Evolutionary conservation across 1,140 invertebrate genomes (phyloP).

Genomic region (Delia radicum): DNA sequence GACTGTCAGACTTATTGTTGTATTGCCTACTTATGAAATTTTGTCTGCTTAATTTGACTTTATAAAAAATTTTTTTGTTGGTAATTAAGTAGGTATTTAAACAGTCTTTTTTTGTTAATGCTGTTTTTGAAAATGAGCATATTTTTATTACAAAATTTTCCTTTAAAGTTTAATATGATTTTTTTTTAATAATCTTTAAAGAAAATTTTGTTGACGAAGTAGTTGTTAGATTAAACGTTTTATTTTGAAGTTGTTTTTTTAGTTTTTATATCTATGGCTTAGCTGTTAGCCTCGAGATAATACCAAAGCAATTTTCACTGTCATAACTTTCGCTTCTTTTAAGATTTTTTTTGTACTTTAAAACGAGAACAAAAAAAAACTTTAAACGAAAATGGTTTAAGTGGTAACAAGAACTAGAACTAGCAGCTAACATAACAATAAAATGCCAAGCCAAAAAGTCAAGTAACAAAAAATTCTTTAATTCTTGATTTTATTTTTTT

Average conservation of each 20-base stretch:
- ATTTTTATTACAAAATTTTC: no score
- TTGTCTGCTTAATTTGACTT: slow-evolving; percentile 10
- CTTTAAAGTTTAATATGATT: no score
- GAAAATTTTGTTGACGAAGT: no score
- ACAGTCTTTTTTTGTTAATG: not conserved
- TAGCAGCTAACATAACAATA: not conserved
- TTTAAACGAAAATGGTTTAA: not conserved
- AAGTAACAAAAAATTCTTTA: not conserved
- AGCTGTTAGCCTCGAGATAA: not conserved
- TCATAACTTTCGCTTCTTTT: slow-evolving; percentile 16
- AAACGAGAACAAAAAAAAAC: not conserved
- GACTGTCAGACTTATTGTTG: not conserved
- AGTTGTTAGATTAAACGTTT: not conserved
- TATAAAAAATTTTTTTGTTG: not conserved
- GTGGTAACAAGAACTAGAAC: not conserved
- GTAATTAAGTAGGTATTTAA: not conserved
- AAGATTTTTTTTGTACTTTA: not conserved
- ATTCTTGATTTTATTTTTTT: not conserved
- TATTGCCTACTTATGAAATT: slow-evolving; percentile 6
- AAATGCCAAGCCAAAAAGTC: not conserved
- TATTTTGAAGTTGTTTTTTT: not conserved
- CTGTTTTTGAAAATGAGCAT: not conserved
- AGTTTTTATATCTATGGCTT: no score
- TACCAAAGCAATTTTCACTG: slow-evolving; percentile 19
- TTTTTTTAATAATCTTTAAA: no score